Evolutionary conservation across 2,113 vertebrate genomes (phyloP).

Genomic region (Gnathonemus echidnorhynchus): DNA sequence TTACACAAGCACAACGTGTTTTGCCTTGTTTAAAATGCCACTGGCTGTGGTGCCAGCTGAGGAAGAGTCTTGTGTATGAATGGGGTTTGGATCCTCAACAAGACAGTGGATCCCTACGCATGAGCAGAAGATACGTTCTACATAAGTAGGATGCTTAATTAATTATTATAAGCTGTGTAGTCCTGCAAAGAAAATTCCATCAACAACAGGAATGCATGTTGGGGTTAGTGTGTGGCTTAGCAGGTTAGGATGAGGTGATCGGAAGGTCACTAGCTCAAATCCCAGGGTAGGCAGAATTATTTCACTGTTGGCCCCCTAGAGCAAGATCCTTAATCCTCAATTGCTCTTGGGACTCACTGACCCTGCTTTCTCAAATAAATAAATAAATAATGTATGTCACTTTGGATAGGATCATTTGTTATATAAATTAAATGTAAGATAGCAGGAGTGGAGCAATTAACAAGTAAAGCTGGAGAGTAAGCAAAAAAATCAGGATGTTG

Average conservation of each 20-base stretch:
- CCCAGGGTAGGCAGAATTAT: too few relatives aligned
- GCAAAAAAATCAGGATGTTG: neutral
- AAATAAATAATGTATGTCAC: too few relatives aligned
- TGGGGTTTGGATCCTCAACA: neutral
- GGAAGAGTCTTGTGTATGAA: neutral
- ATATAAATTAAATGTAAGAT: too few relatives aligned
- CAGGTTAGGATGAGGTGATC: neutral
- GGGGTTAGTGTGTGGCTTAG: neutral
- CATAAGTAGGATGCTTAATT: neutral
- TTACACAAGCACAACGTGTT: neutral
- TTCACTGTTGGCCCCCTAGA: too few relatives aligned
- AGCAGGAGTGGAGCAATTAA: neutral
- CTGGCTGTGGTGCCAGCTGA: neutral
- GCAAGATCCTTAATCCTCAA: too few relatives aligned
- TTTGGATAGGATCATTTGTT: too few relatives aligned
- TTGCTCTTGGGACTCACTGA: too few relatives aligned
- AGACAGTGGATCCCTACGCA: neutral
- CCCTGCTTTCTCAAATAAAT: too few relatives aligned
- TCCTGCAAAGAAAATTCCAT: neutral
- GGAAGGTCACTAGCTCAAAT: neutral
- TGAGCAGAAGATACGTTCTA: neutral
- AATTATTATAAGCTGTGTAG: neutral
- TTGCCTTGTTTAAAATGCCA: too few relatives aligned
- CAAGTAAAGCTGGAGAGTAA: neutral
- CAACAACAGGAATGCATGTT: neutral